A percentile compares a stretch with the other conserved stretches of the same genome.
phyloP scores from a whole-genome alignment of 1,140 invertebrate genomes.

The Periplaneta americana region DNA sequence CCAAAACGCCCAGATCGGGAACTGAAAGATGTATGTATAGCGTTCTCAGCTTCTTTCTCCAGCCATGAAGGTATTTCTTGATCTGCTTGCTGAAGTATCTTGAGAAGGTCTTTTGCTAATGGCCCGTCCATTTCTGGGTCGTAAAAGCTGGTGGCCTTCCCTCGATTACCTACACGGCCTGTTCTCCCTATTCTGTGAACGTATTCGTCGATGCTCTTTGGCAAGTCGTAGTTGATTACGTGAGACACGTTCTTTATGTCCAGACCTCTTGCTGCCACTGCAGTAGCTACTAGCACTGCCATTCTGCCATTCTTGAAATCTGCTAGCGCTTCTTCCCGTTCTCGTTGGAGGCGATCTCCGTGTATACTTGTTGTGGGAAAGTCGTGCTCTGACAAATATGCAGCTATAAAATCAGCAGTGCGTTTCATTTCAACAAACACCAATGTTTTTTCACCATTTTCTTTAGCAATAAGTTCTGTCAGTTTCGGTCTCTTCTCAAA shows the following conservation, averaged over 20 bases:
- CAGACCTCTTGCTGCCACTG: slow-evolving; percentile 86
- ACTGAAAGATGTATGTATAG: background rate
- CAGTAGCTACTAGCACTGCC: slow-evolving; percentile 83
- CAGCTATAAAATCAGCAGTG: slow-evolving; percentile 83
- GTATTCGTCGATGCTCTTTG: slow-evolving; percentile 83
- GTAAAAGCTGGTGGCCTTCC: slow-evolving; percentile 84
- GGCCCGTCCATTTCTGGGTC: slow-evolving; percentile 56
- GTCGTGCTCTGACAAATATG: slow-evolving; percentile 59
- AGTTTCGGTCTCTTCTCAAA: slow-evolving; percentile 71
- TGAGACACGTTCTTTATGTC: slow-evolving; percentile 79
- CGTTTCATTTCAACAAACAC: slow-evolving; percentile 90
- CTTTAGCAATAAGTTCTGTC: slow-evolving; percentile 57
- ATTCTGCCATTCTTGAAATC: slow-evolving; percentile 74
- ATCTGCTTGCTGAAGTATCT: slow-evolving; percentile 57
- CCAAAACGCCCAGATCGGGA: background rate
- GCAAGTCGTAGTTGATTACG: slow-evolving; percentile 91
- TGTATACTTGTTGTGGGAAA: slow-evolving; percentile 85
- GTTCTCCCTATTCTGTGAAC: slow-evolving; percentile 94
- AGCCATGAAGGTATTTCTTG: background rate
- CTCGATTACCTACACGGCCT: slow-evolving; percentile 87
- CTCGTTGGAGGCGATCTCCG: slow-evolving; percentile 82
- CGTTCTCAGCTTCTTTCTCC: background rate
- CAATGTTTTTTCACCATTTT: slow-evolving; percentile 55
- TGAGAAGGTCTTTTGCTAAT: slow-evolving; percentile 59
- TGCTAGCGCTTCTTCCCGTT: slow-evolving; percentile 79